Base-by-base conservation (phyloP, 2,888 invertebrate genomes). In the Idaea aversata region DNA sequence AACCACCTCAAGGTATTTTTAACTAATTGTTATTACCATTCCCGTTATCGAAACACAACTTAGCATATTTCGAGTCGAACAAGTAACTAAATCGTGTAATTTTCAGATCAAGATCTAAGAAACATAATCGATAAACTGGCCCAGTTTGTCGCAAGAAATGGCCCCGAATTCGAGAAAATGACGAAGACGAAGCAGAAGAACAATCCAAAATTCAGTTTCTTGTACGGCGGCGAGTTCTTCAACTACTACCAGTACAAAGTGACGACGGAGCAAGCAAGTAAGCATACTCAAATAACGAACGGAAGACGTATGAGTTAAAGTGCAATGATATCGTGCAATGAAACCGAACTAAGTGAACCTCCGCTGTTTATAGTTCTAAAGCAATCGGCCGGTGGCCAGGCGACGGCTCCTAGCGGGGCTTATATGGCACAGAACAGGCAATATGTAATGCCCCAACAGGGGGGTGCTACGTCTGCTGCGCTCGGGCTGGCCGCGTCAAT, bases 111-210 rank as follows among this genome's bases (percentile, higher is more conserved):
- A 82, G 98, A 99, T 87, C 95, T 99, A 82, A 96, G 97, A 84
- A 99, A 98, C 93, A 99, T 99, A 83, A 99, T 99, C 82, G 99
- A 99, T 94, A 99, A 99, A 94, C 94, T 99, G 79, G 99, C 99
- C 15, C 98, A 98, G 90, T 99, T 99, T 95, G 99, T 99, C 75
- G 99, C 99, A 68, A 94, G 99, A 91, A 99, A 99, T 96, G 99
- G 99, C 64, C 98, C 98, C n/a, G 99, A 99, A 87, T 99, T 99
- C 92, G 99, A 99, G 93, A 96, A 97, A 92, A 99, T 99, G 97
- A 99, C 99, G 69, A 99, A 99, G 94, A 97, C 97, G 84, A 99
- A 99, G 92, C 99, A 99, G 91, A 97, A 98, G 90, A 98, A 98
- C 85, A 99, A 99, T 91, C 98, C 98, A 4, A 98, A 98, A 88